Evolutionary conservation across 1,140 invertebrate genomes (phyloP).

Genomic region (Chelonus insularis): DNA sequence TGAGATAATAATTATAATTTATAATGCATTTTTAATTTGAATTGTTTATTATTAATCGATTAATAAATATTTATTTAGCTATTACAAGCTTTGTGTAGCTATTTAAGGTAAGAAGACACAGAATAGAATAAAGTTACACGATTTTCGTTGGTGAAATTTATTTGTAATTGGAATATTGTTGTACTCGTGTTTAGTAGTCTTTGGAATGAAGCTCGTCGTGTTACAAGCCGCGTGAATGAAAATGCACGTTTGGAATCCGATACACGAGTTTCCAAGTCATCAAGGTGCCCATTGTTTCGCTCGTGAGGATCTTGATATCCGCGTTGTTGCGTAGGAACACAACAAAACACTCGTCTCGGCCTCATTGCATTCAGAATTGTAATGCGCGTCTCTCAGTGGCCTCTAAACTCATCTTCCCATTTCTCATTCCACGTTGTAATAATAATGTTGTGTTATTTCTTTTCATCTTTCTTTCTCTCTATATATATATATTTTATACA

Average conservation of each 20-base stretch:
- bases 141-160: no score
- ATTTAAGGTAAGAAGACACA: no score
- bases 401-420: constrained; percentile 20
- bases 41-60: no score
- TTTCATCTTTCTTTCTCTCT: no score
- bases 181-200: not conserved
- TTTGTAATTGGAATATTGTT: no score
- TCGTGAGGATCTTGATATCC: constrained; percentile 17
- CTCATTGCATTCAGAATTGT: constrained; percentile 21
- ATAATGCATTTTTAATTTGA: no score
- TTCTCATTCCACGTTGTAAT: constrained; percentile 5
- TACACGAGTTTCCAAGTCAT: constrained; percentile 24
- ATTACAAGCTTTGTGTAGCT: no score
- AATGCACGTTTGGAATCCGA: constrained; percentile 21
- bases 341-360: constrained; percentile 11
- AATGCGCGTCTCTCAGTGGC: constrained; percentile 13
- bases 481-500: no score
- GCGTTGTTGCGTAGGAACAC: constrained; percentile 12
- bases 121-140: no score
- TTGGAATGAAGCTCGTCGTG: not conserved
- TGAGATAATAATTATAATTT: no score
- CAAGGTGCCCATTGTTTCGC: constrained; percentile 20
- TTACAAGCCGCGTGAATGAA: constrained; percentile 13
- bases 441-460: no score
- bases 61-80: no score